These are phyloP conservation scores for Callinectes sapidus DNA, from an alignment of 2,888 invertebrate genomes.

Conservation along the genomic window DNA sequence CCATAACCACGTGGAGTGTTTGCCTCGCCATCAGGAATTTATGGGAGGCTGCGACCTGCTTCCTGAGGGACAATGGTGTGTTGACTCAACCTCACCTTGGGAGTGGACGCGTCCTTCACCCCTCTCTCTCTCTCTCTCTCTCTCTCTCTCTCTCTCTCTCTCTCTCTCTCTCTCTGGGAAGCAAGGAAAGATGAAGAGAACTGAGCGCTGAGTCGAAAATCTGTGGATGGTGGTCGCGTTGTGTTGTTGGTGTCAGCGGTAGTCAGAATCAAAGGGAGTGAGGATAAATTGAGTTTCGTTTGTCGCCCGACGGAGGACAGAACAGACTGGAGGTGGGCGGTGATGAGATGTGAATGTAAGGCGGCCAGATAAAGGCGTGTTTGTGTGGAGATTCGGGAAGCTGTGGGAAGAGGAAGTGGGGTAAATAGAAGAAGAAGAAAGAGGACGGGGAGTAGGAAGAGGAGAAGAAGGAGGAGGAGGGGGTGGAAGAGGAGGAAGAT, in stretches of 20 bases:
- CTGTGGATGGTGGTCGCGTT: not conserved
- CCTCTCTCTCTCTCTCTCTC: no score
- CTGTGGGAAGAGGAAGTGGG: not conserved
- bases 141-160: no score
- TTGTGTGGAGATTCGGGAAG: not conserved
- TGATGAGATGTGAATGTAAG: slow-evolving; percentile 12
- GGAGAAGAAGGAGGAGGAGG: not conserved
- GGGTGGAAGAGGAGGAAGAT: not conserved
- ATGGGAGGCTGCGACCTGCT: slow-evolving; percentile 9
- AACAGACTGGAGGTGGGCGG: not conserved
- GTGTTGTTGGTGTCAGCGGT: not conserved
- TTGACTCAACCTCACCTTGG: slow-evolving; percentile 18
- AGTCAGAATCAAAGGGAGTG: not conserved
- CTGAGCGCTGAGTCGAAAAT: not conserved
- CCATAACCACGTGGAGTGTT: slow-evolving; percentile 22
- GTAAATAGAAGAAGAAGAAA: not conserved
- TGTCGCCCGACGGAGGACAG: not conserved
- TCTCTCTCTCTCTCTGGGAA: not conserved
- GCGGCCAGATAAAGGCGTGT: not conserved
- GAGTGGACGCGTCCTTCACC: not conserved
- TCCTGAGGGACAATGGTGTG: slow-evolving; percentile 24
- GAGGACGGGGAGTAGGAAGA: not conserved
- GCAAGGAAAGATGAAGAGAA: not conserved
- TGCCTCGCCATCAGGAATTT: slow-evolving; percentile 22
- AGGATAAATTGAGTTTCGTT: not conserved